These are phyloP conservation scores for Dendroctonus ponderosae DNA, from an alignment of 1,140 invertebrate genomes.

Conservation along the genomic window DNA sequence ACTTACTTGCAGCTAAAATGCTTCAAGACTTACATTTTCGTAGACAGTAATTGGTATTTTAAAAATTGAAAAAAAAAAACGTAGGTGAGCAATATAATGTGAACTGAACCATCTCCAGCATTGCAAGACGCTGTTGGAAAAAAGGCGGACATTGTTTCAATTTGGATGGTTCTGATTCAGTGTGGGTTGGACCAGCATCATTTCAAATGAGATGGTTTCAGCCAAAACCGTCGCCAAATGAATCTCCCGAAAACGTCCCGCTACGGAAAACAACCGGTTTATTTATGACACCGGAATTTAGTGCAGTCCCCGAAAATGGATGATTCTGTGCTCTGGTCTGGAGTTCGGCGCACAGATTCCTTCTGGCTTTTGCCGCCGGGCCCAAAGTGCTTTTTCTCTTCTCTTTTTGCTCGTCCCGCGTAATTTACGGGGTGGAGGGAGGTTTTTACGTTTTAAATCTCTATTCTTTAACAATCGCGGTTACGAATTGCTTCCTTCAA, in stretches of 20 bases:
- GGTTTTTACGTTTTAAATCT: slow-evolving; percentile 22
- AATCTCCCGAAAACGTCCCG: slow-evolving; percentile 33
- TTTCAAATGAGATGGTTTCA: not conserved
- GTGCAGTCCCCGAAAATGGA: slow-evolving; percentile 29
- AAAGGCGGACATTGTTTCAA: not conserved
- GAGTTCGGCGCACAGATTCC: slow-evolving; percentile 26
- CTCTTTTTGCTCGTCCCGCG: slow-evolving; percentile 11
- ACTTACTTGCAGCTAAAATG: no score
- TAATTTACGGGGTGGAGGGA: slow-evolving; percentile 21
- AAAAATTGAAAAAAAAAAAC: no score
- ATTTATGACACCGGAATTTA: slow-evolving; percentile 33
- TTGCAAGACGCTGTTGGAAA: no score
- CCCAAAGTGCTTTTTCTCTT: slow-evolving; percentile 21
- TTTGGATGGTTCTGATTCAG: not conserved
- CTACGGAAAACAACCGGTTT: slow-evolving; percentile 29
- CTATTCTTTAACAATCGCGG: slow-evolving; percentile 11
- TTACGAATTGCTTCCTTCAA: slow-evolving; percentile 9
- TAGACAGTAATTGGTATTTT: no score
- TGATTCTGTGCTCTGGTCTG: slow-evolving; percentile 17
- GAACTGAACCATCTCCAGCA: no score
- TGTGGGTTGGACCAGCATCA: not conserved
- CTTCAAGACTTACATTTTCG: no score
- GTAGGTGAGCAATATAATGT: no score
- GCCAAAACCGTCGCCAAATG: slow-evolving; percentile 30
- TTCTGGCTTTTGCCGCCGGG: slow-evolving; percentile 22